phyloP scores from a whole-genome alignment of 2,888 invertebrate genomes.

The Pandemis corylana region DNA sequence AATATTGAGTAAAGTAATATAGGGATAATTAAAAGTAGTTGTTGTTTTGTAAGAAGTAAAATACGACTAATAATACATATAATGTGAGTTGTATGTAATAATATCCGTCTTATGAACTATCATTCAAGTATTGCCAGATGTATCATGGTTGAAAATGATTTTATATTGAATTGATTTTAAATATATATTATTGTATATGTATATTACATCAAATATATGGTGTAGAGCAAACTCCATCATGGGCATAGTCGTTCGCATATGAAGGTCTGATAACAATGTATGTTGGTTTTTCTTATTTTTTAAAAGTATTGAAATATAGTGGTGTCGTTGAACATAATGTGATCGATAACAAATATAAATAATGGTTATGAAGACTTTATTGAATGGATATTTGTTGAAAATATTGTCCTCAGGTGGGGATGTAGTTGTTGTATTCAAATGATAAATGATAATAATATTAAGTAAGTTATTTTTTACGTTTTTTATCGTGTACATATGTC shows the following conservation, averaged over 20 bases:
- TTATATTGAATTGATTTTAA: conserved; percentile 80
- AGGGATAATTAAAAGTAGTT: conserved; percentile 79
- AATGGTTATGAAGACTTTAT: conserved; percentile 83
- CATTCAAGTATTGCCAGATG: conserved; percentile 71
- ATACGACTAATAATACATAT: conserved; percentile 78
- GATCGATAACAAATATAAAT: conserved; percentile 76
- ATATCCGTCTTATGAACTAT: conserved; percentile 83
- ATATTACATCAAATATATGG: conserved; percentile 71
- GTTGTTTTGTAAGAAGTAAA: conserved; percentile 83
- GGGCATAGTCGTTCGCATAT: conserved; percentile 62
- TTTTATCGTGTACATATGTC: conserved; percentile 83
- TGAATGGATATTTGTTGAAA: conserved; percentile 82
- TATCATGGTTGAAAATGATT: conserved; percentile 79
- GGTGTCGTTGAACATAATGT: conserved; percentile 84
- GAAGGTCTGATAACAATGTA: conserved; percentile 66
- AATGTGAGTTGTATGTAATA: conserved; percentile 78
- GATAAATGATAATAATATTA: conserved; percentile 83
- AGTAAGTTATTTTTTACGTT: conserved; percentile 86
- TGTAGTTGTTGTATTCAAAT: conserved; percentile 85
- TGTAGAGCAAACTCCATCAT: conserved; percentile 57
- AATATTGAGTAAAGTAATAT: conserved; percentile 70
- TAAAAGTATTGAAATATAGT: conserved; percentile 72
- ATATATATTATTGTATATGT: conserved; percentile 71
- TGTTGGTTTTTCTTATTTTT: conserved; percentile 74
- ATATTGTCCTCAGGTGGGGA: conserved; percentile 80